Evolutionary conservation across 2,888 invertebrate genomes (phyloP), one percentile per base, ranked within the genome.

Genomic region (Operophtera brumata): DNA sequence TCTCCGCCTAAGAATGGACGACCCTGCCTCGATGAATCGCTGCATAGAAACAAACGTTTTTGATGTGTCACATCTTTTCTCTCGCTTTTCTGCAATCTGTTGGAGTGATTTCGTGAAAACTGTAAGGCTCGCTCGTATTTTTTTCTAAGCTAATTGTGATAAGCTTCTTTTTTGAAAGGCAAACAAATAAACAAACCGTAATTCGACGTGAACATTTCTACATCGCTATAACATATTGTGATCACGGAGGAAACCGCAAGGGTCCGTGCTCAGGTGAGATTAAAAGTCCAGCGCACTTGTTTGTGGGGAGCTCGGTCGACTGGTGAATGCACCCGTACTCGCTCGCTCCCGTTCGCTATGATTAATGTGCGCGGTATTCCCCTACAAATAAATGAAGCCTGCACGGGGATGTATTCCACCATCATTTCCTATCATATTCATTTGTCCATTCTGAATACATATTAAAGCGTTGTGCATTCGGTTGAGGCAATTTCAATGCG

Each of bases 221-320:
- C 53, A 53, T 13, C 46, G 59, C 37, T 53, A 61, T 56, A 62
- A 68, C 65, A 66, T 66, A n/a, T n/a, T n/a, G 66, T 76, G 71
- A 76, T 77, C 73, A 72, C 57, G 61, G 56, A 56, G 51, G 65
- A 56, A 69, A 73, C 78, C 78, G 63, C 79, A 73, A 67, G 65
- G 51, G 68, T 70, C 70, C 66, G 68, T 68, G 70, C 74, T 73
- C 78, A 80, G 79, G 82, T 80, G 72, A 82, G 81, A 86, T 86
- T 86, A 87, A 87, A 87, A 87, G 80, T 81, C 82, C 78, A 69
- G 70, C 68, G 74, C 83, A 83, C 78, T 83, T 80, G 84, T 84
- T 83, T 80, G 82, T 77, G 80, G 83, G 60, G 56, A 47, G 65
- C 68, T 67, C 66, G 62, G 59, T 59, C 65, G 63, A 71, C 69